Conservation (phyloP, 2,797 vertebrate genomes). For the Triplophysa bombifrons region DNA sequence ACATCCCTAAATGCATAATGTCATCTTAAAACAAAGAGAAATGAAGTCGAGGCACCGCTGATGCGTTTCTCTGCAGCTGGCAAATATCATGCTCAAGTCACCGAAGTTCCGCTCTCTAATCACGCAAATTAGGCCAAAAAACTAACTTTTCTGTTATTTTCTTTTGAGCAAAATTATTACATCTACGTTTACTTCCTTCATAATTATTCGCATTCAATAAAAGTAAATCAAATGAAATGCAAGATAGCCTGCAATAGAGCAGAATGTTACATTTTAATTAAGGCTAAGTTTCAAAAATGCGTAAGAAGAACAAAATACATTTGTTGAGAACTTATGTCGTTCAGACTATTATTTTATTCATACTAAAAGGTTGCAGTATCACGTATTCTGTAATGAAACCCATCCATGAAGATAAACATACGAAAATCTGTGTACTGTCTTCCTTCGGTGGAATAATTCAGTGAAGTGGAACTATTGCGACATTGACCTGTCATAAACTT, state of each 20-base stretch:
- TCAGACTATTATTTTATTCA: neutral
- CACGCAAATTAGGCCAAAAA: conserved; percentile 38
- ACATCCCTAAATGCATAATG: conserved; percentile 33
- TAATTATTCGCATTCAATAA: neutral
- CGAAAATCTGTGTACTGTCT: conserved; percentile 23
- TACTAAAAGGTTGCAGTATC: neutral
- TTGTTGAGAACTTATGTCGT: neutral
- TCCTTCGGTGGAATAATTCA: conserved; percentile 42
- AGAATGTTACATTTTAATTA: no score
- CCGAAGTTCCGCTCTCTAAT: conserved; percentile 42
- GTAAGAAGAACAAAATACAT: neutral
- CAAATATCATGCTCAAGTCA: conserved; percentile 40
- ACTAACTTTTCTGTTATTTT: neutral
- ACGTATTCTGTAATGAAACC: neutral
- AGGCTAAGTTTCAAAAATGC: neutral
- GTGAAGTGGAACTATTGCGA: conserved; percentile 42
- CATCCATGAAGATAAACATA: conserved; percentile 7
- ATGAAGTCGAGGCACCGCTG: conserved; percentile 37
- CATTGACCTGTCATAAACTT: conserved; percentile 22
- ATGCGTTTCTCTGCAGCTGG: conserved; percentile 48
- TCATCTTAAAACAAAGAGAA: conserved; percentile 44
- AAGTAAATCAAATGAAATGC: neutral
- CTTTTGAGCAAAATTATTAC: neutral
- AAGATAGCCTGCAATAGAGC: neutral
- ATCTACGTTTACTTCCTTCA: neutral